These are phyloP conservation scores for Psephotus haematonotus DNA, from an alignment of 2,113 vertebrate genomes.

Conservation along the genomic window DNA sequence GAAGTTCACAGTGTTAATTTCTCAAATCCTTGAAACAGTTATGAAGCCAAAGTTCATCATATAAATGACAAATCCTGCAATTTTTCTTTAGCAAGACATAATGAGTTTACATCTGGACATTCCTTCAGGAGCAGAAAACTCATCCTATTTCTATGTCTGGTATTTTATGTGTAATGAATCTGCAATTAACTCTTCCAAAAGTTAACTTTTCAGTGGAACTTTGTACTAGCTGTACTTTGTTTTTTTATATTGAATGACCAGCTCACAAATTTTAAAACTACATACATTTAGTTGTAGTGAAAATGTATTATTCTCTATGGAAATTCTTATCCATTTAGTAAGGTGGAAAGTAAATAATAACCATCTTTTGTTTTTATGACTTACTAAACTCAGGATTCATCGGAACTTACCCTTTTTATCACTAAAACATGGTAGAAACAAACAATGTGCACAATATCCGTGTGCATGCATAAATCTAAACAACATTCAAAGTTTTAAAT, in stretches of 20 bases:
- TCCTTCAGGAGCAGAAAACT: background rate
- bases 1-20: slow-evolving; percentile 17
- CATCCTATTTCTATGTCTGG: background rate
- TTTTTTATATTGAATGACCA: background rate
- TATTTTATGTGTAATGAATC: background rate
- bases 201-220: background rate
- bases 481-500: background rate
- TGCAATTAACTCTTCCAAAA: background rate
- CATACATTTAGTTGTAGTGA: background rate
- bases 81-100: background rate
- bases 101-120: background rate
- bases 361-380: background rate
- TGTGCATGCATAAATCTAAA: background rate
- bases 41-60: background rate
- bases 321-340: background rate
- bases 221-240: background rate
- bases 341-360: background rate
- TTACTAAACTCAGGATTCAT: background rate
- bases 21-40: background rate
- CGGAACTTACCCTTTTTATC: background rate
- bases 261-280: background rate
- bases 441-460: background rate
- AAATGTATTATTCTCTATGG: background rate
- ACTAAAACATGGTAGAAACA: background rate
- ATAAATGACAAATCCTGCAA: background rate